Evolutionary conservation across 2,797 vertebrate genomes (phyloP).

Genomic region (Lerista edwardsae): DNA sequence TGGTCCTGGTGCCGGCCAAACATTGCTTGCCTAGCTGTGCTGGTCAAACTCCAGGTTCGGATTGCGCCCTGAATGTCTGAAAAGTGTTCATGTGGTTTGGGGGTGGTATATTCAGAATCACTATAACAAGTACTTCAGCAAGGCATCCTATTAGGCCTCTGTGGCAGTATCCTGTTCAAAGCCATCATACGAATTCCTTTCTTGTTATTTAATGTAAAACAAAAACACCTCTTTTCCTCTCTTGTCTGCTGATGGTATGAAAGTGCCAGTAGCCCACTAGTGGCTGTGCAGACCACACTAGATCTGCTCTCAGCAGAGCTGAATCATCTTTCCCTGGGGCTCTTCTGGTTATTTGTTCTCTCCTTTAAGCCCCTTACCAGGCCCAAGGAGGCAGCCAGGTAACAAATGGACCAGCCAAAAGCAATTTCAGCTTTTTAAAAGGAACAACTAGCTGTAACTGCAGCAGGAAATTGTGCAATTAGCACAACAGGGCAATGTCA

Average conservation of each 20-base stretch:
- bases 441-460: slow-evolving; percentile 68
- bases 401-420: slow-evolving; percentile 61
- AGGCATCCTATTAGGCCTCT: not conserved
- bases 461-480: slow-evolving; percentile 74
- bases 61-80: too few relatives aligned
- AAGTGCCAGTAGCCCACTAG: not conserved
- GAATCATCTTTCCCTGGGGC: slow-evolving; percentile 53
- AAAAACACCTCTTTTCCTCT: slow-evolving; percentile 12
- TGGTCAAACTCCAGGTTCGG: too few relatives aligned
- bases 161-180: not conserved
- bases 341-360: slow-evolving; percentile 60
- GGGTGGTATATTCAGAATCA: not conserved
- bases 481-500: slow-evolving; percentile 74
- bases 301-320: slow-evolving; percentile 31
- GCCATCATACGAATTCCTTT: not conserved
- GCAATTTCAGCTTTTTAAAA: slow-evolving; percentile 70
- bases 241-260: not conserved
- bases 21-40: too few relatives aligned
- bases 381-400: slow-evolving; percentile 49
- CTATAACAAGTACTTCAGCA: not conserved
- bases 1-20: too few relatives aligned
- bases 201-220: slow-evolving; percentile 7
- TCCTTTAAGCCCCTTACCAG: slow-evolving; percentile 54
- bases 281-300: not conserved
- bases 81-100: too few relatives aligned